A percentile compares a stretch with the other conserved stretches of the same genome.
Conservation (phyloP, 1,140 invertebrate genomes). For the Scaptomyza montana region DNA sequence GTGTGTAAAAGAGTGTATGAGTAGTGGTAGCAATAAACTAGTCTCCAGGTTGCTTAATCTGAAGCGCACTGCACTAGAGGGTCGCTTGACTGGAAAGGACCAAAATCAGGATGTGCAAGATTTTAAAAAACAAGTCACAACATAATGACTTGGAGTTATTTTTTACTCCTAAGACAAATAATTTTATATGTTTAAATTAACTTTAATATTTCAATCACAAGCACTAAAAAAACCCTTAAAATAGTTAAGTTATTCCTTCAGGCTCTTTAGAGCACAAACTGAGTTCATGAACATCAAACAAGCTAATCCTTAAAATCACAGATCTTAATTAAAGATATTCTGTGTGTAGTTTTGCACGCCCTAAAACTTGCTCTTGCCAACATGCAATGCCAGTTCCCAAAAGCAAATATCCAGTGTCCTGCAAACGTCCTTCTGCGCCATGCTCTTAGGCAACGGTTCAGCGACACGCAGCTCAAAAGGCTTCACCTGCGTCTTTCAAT, state of each 20-base stretch:
- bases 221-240: not conserved
- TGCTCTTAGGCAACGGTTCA: conserved; percentile 50
- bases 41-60: conserved; percentile 60
- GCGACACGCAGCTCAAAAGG: conserved; percentile 66
- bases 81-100: too few relatives aligned
- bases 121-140: too few relatives aligned
- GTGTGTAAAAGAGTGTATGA: conserved; percentile 34
- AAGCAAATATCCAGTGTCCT: conserved; percentile 8
- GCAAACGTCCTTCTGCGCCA: not conserved
- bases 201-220: not conserved
- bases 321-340: conserved; percentile 14
- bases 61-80: conserved; percentile 12
- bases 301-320: conserved; percentile 9
- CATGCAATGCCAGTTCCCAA: not conserved
- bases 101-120: too few relatives aligned
- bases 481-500: conserved; percentile 61
- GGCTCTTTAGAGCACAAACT: not conserved
- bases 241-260: not conserved
- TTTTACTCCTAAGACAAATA: too few relatives aligned
- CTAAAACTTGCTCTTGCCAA: not conserved
- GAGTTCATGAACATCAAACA: not conserved
- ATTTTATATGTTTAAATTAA: too few relatives aligned
- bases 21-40: conserved; percentile 32
- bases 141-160: too few relatives aligned
- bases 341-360: not conserved